phyloP scores from a whole-genome alignment of 2,113 vertebrate genomes.

The pig (Sus scrofa) region DNA sequence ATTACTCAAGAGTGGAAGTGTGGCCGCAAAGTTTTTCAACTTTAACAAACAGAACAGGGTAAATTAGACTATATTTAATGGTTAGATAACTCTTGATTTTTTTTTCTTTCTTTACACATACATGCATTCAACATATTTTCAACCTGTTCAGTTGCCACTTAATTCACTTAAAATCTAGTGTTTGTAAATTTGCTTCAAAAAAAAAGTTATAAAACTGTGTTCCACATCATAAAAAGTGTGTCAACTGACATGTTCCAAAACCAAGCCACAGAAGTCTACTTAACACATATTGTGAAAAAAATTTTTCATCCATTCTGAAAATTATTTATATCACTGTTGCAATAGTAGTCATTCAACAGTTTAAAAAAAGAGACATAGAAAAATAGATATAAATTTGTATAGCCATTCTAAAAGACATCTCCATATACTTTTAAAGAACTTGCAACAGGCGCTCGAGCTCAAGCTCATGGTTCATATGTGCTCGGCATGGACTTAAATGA shows the following conservation, averaged over 20 bases:
- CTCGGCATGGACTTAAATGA: not conserved
- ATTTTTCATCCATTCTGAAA: not conserved
- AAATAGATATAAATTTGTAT: not conserved
- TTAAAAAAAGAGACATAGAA: not conserved
- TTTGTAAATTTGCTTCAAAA: not conserved
- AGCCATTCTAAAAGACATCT: not conserved
- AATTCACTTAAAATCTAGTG: not conserved
- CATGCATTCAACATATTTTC: not conserved
- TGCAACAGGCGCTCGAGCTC: not conserved
- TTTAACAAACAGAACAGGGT: not conserved
- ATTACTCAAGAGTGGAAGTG: not conserved
- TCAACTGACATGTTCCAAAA: not conserved
- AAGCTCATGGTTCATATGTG: rapidly evolving
- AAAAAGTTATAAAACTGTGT: not conserved
- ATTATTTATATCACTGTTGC: not conserved
- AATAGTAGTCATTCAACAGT: not conserved
- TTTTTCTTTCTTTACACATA: not conserved
- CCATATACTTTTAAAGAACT: not conserved
- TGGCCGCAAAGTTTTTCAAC: not conserved
- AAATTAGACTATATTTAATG: not conserved
- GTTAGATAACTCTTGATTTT: not conserved
- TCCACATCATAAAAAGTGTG: not conserved
- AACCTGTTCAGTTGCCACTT: not conserved
- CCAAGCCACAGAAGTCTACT: not conserved
- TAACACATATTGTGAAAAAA: not conserved